Base-by-base conservation (phyloP, 1,140 invertebrate genomes). In the Formica selysi region DNA sequence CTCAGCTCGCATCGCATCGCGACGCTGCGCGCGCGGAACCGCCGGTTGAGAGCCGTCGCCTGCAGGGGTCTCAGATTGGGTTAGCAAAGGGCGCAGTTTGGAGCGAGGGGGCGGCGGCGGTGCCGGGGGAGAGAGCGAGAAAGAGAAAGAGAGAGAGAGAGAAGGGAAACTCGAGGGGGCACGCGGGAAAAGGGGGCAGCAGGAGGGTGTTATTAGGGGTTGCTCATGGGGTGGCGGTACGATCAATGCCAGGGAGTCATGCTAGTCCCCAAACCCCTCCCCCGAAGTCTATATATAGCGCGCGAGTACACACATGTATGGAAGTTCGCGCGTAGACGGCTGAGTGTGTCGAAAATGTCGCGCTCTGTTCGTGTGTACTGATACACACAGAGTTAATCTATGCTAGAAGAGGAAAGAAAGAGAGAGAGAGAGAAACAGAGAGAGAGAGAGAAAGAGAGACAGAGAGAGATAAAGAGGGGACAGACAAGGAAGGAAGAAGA, bases 201-300 rank as follows among this genome's bases (percentile, higher is more conserved):
- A 91, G 90, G 93, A 91, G 91, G 91, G 92, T 94, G 92, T 95
- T 95, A 95, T 95, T 95, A 95, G 93, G 93, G 94, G 93, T 86
- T 93, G 92, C 92, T 93, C 94, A 94, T 94, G 93, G 93, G 94
- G 94, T 94, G 94, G 93, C 88, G 91, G 86, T 90, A 89, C 94
- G 94, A 95, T 95, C 94, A 94, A 95, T 95, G 94, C 94, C 91
- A 92, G 93, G 85, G 93, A 94, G 93, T 94, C 93, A 92, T 93
- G 91, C 93, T 91, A 91, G 87, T 89, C 90, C 89, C 87, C 48
- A 41, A 68, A 89, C 78, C 74, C 81, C 80, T 89, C 89, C 85
- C 62, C 74, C 87, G 70, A 89, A 86, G 71, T 89, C 88, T 89
- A 89, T 89, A 89, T 89, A 89, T 86, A 89, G 87, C 80, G 78